phyloP scores from a whole-genome alignment of 2,113 vertebrate genomes.

The Rhea americana region DNA sequence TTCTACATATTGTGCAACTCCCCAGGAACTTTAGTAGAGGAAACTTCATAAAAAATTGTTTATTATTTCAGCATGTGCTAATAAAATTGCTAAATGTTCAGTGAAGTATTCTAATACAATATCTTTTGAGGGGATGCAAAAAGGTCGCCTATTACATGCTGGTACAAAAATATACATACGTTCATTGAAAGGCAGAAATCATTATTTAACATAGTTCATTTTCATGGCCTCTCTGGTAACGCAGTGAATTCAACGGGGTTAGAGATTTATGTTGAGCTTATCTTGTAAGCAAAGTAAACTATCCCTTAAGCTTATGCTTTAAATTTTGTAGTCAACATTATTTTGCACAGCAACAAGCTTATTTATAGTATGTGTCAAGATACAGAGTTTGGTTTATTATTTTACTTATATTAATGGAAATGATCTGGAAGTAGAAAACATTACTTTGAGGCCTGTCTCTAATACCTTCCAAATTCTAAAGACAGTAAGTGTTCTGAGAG shows the following conservation, averaged over 20 bases:
- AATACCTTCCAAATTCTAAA: not conserved
- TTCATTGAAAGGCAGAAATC: not conserved
- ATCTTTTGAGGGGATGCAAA: not conserved
- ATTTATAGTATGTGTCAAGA: constrained; percentile 20
- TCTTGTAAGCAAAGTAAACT: constrained; percentile 25
- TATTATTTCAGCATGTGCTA: constrained; percentile 29
- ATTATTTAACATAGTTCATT: not conserved
- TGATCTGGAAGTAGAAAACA: not conserved
- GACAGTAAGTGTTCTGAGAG: not conserved
- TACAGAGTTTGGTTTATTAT: not conserved
- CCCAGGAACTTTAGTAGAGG: not conserved
- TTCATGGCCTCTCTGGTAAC: not conserved
- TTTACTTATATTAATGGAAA: constrained; percentile 21
- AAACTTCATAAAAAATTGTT: not conserved
- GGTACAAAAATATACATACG: not conserved
- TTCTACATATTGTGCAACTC: constrained; percentile 13
- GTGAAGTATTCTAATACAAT: not conserved
- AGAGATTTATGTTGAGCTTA: constrained; percentile 9
- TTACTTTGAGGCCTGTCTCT: not conserved
- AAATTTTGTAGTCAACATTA: not conserved
- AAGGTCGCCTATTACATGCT: not conserved
- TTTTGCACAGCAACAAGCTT: constrained; percentile 34
- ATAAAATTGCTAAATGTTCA: not conserved
- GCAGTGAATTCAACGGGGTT: not conserved
- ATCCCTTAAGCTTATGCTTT: not conserved